Conservation (phyloP, 2,888 invertebrate species). For the Resseliella maxima region DNA sequence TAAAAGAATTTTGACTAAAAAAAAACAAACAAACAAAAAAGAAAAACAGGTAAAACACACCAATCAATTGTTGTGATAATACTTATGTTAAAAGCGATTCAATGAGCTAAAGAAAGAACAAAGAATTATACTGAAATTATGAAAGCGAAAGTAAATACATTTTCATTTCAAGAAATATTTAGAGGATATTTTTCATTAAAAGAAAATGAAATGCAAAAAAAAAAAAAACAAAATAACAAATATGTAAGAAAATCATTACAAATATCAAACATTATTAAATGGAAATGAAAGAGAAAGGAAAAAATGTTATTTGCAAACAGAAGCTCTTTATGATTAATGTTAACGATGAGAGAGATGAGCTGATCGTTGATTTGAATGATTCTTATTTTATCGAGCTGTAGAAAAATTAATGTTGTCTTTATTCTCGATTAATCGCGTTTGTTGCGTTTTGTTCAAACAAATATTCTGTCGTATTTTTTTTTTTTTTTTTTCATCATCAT, state of each 20-base stretch:
- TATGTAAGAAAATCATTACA: too few relatives aligned
- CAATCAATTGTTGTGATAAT: constrained; percentile 16
- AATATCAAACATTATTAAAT: background rate
- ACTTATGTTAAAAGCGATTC: background rate
- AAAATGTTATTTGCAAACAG: background rate
- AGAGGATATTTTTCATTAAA: too few relatives aligned
- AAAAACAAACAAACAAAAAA: background rate
- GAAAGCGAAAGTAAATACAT: background rate
- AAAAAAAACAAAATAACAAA: too few relatives aligned
- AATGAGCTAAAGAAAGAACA: background rate
- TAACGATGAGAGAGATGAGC: background rate
- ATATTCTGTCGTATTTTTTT: too few relatives aligned
- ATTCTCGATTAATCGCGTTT: background rate
- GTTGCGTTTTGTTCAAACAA: constrained; percentile 9
- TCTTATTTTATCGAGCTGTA: background rate
- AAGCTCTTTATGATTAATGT: constrained; percentile 8
- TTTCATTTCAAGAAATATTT: background rate
- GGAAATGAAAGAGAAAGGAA: background rate
- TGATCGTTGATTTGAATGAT: background rate
- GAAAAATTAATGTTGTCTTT: constrained; percentile 23
- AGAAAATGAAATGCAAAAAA: too few relatives aligned
- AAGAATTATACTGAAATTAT: background rate
- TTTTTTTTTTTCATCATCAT: too few relatives aligned
- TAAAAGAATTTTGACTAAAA: background rate
- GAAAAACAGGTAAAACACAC: constrained; percentile 10